phyloP scores from a whole-genome alignment of 2,888 invertebrate species.

The Coleophora flavipennella region DNA sequence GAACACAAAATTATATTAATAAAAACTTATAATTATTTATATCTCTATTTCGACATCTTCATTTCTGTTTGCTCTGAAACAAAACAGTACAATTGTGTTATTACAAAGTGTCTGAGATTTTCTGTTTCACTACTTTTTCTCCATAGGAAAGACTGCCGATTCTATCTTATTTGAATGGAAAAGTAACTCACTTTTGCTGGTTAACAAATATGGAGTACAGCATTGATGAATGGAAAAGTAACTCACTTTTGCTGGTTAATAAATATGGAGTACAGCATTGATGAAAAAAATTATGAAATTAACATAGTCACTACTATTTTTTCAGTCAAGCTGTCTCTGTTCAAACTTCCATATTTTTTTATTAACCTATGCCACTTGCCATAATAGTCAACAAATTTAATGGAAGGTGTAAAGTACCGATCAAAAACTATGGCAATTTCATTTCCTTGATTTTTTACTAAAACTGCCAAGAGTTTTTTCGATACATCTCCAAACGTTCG shows the following conservation, averaged over 20 bases:
- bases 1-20: no score
- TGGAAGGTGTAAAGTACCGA: conserved; percentile 16
- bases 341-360: conserved; percentile 5
- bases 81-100: no score
- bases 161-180: no score
- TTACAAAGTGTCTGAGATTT: no score
- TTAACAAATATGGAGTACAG: conserved; percentile 14
- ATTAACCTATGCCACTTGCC: conserved; percentile 12
- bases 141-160: no score
- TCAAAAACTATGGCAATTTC: conserved; percentile 16
- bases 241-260: conserved; percentile 20
- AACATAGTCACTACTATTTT: conserved; percentile 14
- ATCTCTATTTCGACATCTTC: no score
- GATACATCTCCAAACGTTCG: conserved; percentile 7
- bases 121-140: no score
- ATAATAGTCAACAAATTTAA: conserved; percentile 17
- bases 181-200: neutral
- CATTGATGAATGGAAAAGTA: conserved; percentile 20
- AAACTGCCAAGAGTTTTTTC: conserved; percentile 2
- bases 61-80: no score
- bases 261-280: conserved; percentile 17
- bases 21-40: no score
- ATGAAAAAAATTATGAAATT: conserved; percentile 12
- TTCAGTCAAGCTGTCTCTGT: no score
- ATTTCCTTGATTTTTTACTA: conserved; percentile 4